Conservation (phyloP, 2,113 vertebrate genomes). For the Petromus typicus region DNA sequence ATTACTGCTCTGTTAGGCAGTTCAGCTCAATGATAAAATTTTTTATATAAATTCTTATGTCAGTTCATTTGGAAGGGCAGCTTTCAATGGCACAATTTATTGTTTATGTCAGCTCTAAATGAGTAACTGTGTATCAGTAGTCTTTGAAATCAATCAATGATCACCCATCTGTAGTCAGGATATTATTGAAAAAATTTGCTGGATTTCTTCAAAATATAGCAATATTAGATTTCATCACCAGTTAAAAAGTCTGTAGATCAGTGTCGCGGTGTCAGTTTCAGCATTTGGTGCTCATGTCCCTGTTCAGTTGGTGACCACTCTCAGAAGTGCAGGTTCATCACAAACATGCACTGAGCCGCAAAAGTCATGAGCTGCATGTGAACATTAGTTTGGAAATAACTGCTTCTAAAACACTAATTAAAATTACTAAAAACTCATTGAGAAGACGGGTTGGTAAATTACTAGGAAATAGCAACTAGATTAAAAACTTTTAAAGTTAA, state of each 20-base stretch:
- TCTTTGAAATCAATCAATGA: conserved; percentile 17
- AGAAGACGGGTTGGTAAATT: conserved; percentile 22
- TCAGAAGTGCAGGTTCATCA: not conserved
- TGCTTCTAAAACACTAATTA: conserved; percentile 47
- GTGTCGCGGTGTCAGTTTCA: not conserved
- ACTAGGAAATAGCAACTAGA: not conserved
- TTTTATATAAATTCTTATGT: not conserved
- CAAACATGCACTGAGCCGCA: conserved; percentile 33
- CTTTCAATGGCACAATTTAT: conserved; percentile 34
- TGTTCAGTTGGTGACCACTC: conserved; percentile 16
- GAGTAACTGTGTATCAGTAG: not conserved
- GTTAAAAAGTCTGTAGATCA: conserved; percentile 37
- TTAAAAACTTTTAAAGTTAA: not conserved
- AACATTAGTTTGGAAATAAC: conserved; percentile 38
- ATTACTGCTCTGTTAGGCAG: not conserved
- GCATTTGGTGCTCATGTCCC: not conserved
- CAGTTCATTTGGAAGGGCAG: not conserved
- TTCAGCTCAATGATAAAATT: not conserved
- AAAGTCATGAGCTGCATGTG: not conserved
- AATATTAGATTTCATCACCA: not conserved
- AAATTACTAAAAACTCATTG: not conserved
- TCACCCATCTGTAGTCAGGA: not conserved
- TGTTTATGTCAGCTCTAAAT: conserved; percentile 6
- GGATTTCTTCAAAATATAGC: conserved; percentile 26
- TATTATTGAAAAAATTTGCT: conserved; percentile 2